A percentile compares a stretch with the other conserved stretches of the same genome.
phyloP scores from a whole-genome alignment of 2,888 invertebrate species.

The Latrodectus elegans region DNA sequence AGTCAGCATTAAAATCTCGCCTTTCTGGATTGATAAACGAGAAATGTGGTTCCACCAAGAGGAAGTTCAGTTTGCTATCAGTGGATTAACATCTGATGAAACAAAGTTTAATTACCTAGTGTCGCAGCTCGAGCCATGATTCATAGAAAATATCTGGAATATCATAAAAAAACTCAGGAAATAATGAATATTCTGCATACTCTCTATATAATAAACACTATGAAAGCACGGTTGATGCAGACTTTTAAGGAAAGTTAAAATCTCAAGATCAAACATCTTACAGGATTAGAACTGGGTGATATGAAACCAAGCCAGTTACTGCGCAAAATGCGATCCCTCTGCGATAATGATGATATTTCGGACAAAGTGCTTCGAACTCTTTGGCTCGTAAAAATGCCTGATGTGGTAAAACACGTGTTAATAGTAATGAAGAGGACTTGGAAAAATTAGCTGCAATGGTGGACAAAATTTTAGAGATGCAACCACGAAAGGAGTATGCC shows the following conservation, averaged over 20 bases:
- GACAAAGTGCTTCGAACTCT: not conserved
- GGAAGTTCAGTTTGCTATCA: conserved; percentile 12
- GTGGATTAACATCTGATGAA: conserved; percentile 2
- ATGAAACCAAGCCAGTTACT: conserved; percentile 6
- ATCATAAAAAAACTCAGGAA: no score
- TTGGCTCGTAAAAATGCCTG: not conserved
- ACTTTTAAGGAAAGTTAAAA: not conserved
- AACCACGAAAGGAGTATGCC: no score
- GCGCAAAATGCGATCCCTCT: not conserved
- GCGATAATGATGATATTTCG: not conserved
- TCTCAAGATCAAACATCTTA: not conserved
- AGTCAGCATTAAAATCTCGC: no score
- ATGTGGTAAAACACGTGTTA: no score
- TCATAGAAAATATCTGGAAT: not conserved
- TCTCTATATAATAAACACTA: no score
- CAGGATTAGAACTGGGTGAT: no score
- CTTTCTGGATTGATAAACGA: not conserved
- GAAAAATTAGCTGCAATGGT: no score
- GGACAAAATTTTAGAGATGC: no score
- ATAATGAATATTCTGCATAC: no score
- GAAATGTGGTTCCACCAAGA: conserved; percentile 16
- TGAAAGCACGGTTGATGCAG: no score
- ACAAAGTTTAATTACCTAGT: conserved; percentile 18
- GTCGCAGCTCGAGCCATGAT: not conserved
- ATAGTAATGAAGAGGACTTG: no score